A percentile compares a stretch with the other conserved stretches of the same genome.
Evolutionary conservation across 1,140 invertebrate genomes (phyloP).

Genomic region (Pogonomyrmex barbatus): DNA sequence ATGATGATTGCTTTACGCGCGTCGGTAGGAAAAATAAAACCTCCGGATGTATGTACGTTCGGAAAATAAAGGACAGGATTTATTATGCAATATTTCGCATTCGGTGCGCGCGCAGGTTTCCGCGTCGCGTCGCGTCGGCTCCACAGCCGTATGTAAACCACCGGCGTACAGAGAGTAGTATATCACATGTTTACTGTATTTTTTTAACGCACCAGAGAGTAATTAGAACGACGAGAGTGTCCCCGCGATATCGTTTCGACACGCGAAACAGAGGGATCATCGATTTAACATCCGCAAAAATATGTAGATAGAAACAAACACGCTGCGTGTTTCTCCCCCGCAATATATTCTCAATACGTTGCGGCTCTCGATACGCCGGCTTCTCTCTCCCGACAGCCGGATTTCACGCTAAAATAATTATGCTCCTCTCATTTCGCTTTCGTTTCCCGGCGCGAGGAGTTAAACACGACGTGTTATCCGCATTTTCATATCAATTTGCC

Average conservation of each 20-base stretch:
- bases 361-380: neutral
- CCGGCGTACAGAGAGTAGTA: neutral
- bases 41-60: conserved; percentile 39
- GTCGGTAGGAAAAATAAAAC: conserved; percentile 51
- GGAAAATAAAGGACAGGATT: conserved; percentile 59
- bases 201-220: conserved; percentile 45
- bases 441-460: conserved; percentile 9
- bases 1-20: conserved; percentile 47
- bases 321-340: neutral
- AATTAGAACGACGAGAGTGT: conserved; percentile 37
- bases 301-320: conserved; percentile 13
- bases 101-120: neutral
- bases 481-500: conserved; percentile 18
- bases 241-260: conserved; percentile 17
- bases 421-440: conserved; percentile 29
- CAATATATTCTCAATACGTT: conserved; percentile 1
- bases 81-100: conserved; percentile 61
- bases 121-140: neutral
- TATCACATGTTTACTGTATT: conserved; percentile 41
- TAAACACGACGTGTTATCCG: conserved; percentile 23
- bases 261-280: conserved; percentile 30
- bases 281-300: conserved; percentile 39
- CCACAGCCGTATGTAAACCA: conserved; percentile 27
- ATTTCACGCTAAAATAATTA: conserved; percentile 33
- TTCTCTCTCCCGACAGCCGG: neutral